Conservation (phyloP, 2,797 vertebrate genomes). For the Scleropages formosus region DNA sequence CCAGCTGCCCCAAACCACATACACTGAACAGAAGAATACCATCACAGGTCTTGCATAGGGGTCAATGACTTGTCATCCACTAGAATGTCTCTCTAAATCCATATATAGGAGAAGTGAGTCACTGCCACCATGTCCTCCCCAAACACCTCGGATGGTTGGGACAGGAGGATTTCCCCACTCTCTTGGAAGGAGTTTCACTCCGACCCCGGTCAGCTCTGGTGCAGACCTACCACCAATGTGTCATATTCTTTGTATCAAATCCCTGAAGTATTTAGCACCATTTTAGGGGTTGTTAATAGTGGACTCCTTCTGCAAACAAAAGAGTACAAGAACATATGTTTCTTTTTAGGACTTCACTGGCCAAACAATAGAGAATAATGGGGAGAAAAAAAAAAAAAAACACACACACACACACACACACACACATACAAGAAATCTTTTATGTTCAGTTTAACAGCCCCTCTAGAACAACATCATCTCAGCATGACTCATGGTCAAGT, state of each 20-base stretch:
- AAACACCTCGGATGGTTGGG: not conserved
- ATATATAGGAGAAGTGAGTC: not conserved
- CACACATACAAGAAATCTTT: no score
- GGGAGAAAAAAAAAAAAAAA: not conserved
- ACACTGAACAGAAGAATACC: no score
- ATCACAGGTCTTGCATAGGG: not conserved
- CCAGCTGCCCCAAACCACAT: no score
- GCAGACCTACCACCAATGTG: not conserved
- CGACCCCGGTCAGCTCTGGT: not conserved
- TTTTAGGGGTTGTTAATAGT: not conserved
- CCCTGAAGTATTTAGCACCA: no score
- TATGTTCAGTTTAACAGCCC: not conserved
- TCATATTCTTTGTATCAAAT: no score
- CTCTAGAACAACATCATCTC: not conserved
- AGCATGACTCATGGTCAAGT: conserved; percentile 18
- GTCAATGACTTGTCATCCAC: not conserved
- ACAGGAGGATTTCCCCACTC: not conserved
- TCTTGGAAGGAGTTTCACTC: no score
- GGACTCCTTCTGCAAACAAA: not conserved
- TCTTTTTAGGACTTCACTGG: not conserved
- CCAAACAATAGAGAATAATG: not conserved
- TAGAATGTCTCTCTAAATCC: not conserved
- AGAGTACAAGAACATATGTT: not conserved
- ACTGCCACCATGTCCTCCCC: not conserved
- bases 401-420: no score